Percentiles rank a stretch among this genome's conserved stretches.
These are phyloP conservation scores for Apamea crenata DNA, from an alignment of 2,888 invertebrate genomes.

Conservation along the genomic window DNA sequence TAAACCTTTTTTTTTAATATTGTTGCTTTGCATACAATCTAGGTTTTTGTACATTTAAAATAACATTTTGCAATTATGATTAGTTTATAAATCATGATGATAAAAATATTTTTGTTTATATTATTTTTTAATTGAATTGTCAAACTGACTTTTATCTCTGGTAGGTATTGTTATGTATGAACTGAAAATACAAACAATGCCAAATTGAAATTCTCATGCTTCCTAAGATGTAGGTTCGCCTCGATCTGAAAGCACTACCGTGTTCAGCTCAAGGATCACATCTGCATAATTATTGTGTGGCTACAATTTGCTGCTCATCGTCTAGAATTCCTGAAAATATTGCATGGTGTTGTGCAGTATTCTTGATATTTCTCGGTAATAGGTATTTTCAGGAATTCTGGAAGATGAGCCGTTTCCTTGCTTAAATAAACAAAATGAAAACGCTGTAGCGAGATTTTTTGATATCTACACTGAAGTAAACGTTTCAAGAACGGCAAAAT, in stretches of 20 bases:
- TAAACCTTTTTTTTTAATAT: too few species aligned
- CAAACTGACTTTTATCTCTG: too few species aligned
- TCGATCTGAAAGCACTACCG: not conserved
- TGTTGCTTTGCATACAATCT: too few species aligned
- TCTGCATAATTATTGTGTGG: not conserved
- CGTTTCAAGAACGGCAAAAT: not conserved
- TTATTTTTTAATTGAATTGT: too few species aligned
- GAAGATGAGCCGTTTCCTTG: not conserved
- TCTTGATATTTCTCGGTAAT: not conserved
- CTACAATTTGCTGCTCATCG: not conserved
- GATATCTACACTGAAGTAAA: not conserved
- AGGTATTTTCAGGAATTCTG: not conserved
- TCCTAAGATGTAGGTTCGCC: not conserved
- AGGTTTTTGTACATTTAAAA: too few species aligned
- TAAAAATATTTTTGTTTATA: too few species aligned
- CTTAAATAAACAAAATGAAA: not conserved
- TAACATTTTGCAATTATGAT: too few species aligned
- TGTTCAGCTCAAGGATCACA: slow-evolving; percentile 3
- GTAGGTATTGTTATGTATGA: too few species aligned
- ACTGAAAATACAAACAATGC: not conserved
- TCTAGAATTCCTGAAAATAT: slow-evolving; percentile 9
- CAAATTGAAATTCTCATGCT: not conserved
- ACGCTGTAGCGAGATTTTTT: not conserved
- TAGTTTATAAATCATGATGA: too few species aligned
- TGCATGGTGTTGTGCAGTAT: not conserved